Evolutionary conservation across 2,888 invertebrate species (phyloP).

Genomic region (Sphinx pinastri): DNA sequence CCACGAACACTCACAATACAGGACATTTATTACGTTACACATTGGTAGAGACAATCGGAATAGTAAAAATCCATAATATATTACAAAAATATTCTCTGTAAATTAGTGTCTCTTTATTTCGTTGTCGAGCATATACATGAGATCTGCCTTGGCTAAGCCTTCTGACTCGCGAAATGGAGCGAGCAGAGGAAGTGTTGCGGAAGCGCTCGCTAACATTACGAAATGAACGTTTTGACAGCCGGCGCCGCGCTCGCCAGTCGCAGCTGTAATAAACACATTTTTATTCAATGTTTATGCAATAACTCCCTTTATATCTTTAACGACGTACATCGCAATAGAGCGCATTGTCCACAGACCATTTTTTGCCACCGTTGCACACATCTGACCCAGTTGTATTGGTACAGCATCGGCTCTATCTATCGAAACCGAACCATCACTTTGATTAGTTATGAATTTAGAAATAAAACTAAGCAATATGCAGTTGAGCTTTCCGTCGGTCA

Average conservation of each 20-base stretch:
- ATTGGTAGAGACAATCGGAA: no score
- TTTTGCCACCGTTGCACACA: constrained; percentile 41
- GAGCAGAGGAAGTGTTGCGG: constrained; percentile 8
- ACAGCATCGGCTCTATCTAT: constrained; percentile 47
- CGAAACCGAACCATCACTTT: constrained; percentile 42
- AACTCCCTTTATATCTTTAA: constrained; percentile 35
- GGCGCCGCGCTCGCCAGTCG: background rate
- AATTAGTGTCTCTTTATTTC: no score
- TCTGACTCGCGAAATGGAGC: background rate
- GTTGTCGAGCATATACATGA: no score
- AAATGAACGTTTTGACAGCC: constrained; percentile 4
- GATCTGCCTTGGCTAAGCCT: no score
- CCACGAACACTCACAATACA: no score
- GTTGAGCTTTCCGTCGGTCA: constrained; percentile 43
- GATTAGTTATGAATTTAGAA: constrained; percentile 38
- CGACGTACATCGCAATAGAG: constrained; percentile 32
- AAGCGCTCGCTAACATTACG: constrained; percentile 21
- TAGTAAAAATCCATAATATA: no score
- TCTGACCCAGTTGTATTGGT: constrained; percentile 59
- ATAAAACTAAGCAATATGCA: constrained; percentile 41
- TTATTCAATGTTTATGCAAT: constrained; percentile 42
- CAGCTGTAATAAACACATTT: constrained; percentile 29
- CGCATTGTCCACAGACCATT: constrained; percentile 38
- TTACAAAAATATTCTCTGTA: no score
- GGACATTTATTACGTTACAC: no score